Evolutionary conservation across 2,888 invertebrate species (phyloP).

Genomic region (Meiosimyza platycephala): DNA sequence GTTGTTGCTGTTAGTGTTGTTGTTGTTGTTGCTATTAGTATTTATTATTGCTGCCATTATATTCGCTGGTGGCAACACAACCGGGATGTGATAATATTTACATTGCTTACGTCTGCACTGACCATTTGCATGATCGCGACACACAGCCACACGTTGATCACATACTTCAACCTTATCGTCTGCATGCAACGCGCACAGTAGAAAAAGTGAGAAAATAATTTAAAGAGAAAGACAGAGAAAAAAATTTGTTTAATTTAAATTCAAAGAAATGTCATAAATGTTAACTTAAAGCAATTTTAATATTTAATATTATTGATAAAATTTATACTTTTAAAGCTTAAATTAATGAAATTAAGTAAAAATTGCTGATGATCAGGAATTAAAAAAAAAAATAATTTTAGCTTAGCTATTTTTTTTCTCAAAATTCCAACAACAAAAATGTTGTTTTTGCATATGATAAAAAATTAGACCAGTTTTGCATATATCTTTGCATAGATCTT

Average conservation of each 20-base stretch:
- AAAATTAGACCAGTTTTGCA: no score
- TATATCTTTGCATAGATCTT: no score
- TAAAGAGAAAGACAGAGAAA: slow-evolving; percentile 19
- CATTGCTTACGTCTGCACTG: slow-evolving; percentile 92
- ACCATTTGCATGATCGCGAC: slow-evolving; percentile 95
- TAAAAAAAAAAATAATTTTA: no score
- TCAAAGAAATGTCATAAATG: background rate
- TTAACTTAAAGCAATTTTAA: background rate
- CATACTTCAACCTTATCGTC: slow-evolving; percentile 95
- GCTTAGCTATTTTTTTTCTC: no score
- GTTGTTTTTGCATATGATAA: no score
- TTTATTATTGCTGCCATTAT: slow-evolving; percentile 74
- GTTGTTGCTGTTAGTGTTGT: slow-evolving; percentile 39
- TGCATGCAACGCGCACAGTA: slow-evolving; percentile 67
- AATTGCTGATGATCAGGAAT: no score
- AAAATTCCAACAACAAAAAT: no score
- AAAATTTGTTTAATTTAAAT: background rate
- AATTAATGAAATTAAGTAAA: no score
- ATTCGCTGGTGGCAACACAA: slow-evolving; percentile 86
- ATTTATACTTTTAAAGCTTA: no score
- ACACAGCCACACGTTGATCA: slow-evolving; percentile 95
- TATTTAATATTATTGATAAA: background rate
- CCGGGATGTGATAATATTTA: slow-evolving; percentile 98
- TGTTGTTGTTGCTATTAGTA: slow-evolving; percentile 51
- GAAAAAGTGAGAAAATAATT: background rate